Base-by-base conservation (phyloP, 2,888 invertebrate genomes). In the Hypolimnas misippus region DNA sequence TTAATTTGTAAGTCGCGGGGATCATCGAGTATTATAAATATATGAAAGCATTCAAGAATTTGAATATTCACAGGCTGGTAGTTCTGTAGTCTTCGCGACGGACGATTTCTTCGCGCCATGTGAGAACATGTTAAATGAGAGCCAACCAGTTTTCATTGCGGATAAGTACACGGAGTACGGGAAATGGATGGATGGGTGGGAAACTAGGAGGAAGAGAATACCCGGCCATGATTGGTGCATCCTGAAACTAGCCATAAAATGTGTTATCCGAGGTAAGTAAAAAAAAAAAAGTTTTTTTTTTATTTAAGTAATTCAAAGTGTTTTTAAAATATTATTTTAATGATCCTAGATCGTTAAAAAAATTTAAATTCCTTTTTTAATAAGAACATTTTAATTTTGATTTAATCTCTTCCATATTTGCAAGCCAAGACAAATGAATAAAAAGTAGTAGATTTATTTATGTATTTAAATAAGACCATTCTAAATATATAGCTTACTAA, bases 111-210 rank as follows among this genome's bases (percentile, higher is more conserved):
- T 94, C 72, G 94, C 94, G 0, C 82, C 87, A 5, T 94, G 94
- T 10, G 94, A 94, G 74, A 93, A 93, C 71, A 89, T 94, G 82
- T 75, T 94, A 14, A 79, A 87, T 29, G 93, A 93, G 50, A 78
- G 82, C 0, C 93, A 93, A 3, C 93, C 94, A 0, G 78, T 93
- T 12, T 94, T 93, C 81, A 90, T 93, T 14, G 81, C 92, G 4
- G 93, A 93, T 0, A 89, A 92, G 65, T 94, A 92, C 75, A 94
- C 94, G 0, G 93, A 93, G 54, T 94, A 82, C 62, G 94, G 94
- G 0, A 94, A 94, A 73, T 94, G 94, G 94, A 94, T 94, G 94
- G 95, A 94, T 69, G 95, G 94, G 0, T 95, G 94, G 95, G 94
- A 94, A 77, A 94, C 94, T 0, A 81, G 94, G 12, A 86, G 94